Evolutionary conservation across 2,888 invertebrate species (phyloP).

Genomic region (Amphipoea oculea): DNA sequence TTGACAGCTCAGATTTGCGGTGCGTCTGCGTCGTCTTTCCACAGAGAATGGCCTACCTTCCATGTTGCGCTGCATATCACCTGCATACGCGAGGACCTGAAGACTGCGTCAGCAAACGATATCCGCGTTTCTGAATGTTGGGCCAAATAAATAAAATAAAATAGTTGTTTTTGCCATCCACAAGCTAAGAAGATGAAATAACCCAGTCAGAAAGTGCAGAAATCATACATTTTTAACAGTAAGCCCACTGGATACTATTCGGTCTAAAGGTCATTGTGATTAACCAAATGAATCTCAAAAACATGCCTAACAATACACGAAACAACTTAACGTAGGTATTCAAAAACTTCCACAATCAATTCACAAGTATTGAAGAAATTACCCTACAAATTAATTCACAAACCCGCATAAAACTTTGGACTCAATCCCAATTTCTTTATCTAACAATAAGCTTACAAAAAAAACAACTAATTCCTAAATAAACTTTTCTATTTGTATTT

Average conservation of each 20-base stretch:
- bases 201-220: background rate
- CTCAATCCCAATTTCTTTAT: slow-evolving; percentile 5
- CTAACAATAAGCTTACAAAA: background rate
- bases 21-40: background rate
- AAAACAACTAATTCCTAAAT: slow-evolving; percentile 8
- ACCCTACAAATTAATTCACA: slow-evolving; percentile 18
- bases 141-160: background rate
- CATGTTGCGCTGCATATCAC: background rate
- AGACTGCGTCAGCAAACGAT: background rate
- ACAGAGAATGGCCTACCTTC: no score
- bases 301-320: background rate
- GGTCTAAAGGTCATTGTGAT: background rate
- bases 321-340: background rate
- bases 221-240: background rate
- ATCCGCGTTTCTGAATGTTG: background rate
- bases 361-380: slow-evolving; percentile 12
- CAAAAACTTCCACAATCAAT: slow-evolving; percentile 19
- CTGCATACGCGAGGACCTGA: background rate
- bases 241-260: background rate
- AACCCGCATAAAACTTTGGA: slow-evolving; percentile 19
- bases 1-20: background rate
- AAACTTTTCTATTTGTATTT: slow-evolving; percentile 35
- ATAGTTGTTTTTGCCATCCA: no score
- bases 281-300: background rate
- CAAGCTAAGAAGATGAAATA: background rate